Evolutionary conservation across 2,888 invertebrate genomes (phyloP).

Genomic region (Phrixothrix hirtus): DNA sequence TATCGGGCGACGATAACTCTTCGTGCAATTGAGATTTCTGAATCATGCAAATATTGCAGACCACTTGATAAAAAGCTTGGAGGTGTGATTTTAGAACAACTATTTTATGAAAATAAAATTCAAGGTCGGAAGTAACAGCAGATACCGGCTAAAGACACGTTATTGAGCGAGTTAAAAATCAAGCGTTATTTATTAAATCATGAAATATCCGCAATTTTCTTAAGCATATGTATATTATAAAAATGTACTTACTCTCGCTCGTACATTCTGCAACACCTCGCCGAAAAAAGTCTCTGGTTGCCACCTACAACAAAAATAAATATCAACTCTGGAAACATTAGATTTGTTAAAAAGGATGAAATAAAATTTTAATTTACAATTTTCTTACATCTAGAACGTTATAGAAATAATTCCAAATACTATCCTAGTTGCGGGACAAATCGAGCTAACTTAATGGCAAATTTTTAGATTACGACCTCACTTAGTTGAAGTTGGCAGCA

Average conservation of each 20-base stretch:
- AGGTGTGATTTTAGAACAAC: too few species aligned
- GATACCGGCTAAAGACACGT: too few species aligned
- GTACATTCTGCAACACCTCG: neutral
- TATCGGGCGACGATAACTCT: too few species aligned
- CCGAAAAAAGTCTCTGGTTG: constrained; percentile 3
- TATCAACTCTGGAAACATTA: neutral
- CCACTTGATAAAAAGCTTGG: too few species aligned
- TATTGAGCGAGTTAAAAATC: too few species aligned
- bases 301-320: constrained; percentile 5
- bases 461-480: constrained; percentile 42
- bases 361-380: neutral
- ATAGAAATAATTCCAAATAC: neutral
- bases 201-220: too few species aligned
- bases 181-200: too few species aligned
- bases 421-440: neutral
- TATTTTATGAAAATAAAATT: too few species aligned
- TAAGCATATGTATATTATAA: too few species aligned
- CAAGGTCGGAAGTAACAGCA: too few species aligned
- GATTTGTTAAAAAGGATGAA: neutral
- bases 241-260: neutral
- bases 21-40: too few species aligned
- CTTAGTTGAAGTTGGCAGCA: constrained; percentile 39
- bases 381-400: constrained; percentile 2
- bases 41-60: too few species aligned
- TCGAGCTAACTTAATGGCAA: constrained; percentile 22